These are phyloP conservation scores for Ascaphus truei DNA, from an alignment of 2,113 vertebrate species.

Conservation along the genomic window DNA sequence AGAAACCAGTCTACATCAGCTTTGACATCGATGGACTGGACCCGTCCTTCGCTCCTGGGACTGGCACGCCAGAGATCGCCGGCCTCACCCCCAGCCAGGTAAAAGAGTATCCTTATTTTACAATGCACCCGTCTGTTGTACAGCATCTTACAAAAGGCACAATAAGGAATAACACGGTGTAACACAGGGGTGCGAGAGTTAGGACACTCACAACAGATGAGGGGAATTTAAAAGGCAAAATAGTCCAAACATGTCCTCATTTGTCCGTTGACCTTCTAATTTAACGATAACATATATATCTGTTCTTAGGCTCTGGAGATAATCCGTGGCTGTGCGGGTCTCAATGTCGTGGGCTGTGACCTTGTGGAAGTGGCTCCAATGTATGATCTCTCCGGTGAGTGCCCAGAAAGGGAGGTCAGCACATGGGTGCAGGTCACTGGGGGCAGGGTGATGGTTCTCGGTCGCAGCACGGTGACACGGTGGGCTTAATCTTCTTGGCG, in stretches of 20 bases:
- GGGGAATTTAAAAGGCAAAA: too few species aligned
- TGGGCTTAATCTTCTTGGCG: too few species aligned
- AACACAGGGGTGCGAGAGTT: too few species aligned
- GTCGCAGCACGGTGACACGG: too few species aligned
- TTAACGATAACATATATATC: not conserved
- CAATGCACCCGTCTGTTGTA: too few species aligned
- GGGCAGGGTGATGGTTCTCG: too few species aligned
- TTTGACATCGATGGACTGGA: conserved; percentile 91
- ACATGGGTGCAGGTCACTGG: too few species aligned
- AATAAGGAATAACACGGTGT: too few species aligned
- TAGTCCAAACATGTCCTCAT: too few species aligned
- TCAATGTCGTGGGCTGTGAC: conserved; percentile 88
- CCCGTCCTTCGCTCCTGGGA: conserved; percentile 85
- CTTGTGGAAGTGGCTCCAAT: conserved; percentile 86
- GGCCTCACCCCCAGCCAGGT: conserved; percentile 91
- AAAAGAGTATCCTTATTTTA: conserved; percentile 1
- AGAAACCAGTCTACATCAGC: conserved; percentile 77
- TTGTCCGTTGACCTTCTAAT: not conserved
- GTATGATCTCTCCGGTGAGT: conserved; percentile 83
- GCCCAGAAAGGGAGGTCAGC: not conserved
- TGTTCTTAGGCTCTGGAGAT: conserved; percentile 84
- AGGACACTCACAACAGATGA: too few species aligned
- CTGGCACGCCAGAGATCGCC: conserved; percentile 85
- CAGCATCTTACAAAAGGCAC: too few species aligned
- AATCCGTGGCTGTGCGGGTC: conserved; percentile 82